Evolutionary conservation across 2,888 invertebrate species (phyloP).

Genomic region (Eilema sororculum): DNA sequence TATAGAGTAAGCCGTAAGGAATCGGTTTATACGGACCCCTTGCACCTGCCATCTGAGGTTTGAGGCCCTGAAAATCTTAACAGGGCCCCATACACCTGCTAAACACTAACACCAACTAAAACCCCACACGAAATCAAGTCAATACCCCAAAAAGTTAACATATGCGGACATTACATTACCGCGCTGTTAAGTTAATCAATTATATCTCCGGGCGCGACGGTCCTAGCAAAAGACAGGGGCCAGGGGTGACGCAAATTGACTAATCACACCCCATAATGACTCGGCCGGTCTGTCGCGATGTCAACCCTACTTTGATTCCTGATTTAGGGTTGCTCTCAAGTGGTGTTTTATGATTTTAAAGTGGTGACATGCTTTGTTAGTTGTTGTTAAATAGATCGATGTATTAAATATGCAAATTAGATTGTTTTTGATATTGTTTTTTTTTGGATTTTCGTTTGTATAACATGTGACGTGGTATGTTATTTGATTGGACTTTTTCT

Average conservation of each 20-base stretch:
- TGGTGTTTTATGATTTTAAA: constrained; percentile 72
- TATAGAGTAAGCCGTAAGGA: no score
- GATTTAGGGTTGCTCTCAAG: constrained; percentile 67
- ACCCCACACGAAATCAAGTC: constrained; percentile 59
- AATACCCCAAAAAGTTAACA: constrained; percentile 67
- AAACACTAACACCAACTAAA: constrained; percentile 33
- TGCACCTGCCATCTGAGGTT: no score
- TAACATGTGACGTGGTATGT: background rate
- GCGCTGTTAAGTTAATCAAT: constrained; percentile 83
- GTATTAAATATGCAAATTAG: constrained; percentile 5
- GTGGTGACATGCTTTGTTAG: constrained; percentile 66
- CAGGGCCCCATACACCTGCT: no score
- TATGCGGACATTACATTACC: constrained; percentile 83
- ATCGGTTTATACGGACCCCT: no score
- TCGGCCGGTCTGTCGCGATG: constrained; percentile 59
- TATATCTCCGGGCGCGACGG: constrained; percentile 64
- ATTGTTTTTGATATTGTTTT: background rate
- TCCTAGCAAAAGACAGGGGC: constrained; percentile 62
- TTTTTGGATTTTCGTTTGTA: background rate
- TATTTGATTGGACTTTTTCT: no score
- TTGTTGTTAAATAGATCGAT: constrained; percentile 38
- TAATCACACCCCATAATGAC: constrained; percentile 79
- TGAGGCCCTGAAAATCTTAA: no score
- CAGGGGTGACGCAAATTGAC: constrained; percentile 75
- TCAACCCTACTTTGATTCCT: constrained; percentile 74